phyloP scores from a whole-genome alignment of 2,113 vertebrate genomes.

The Tauraco erythrolophus region DNA sequence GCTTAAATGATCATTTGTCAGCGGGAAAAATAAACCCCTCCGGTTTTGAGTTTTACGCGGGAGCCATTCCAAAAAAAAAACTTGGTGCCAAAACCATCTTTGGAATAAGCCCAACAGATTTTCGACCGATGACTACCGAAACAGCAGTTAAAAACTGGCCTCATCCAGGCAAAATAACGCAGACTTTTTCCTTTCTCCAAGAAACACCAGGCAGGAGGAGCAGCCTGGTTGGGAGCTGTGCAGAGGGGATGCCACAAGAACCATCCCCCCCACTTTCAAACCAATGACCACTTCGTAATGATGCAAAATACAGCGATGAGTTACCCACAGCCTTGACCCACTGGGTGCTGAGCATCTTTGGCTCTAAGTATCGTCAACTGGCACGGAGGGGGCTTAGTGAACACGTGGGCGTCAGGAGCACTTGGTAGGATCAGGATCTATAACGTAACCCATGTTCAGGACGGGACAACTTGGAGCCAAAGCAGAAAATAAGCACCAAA shows the following conservation, averaged over 20 bases:
- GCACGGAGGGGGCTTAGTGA: not conserved
- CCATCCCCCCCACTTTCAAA: not conserved
- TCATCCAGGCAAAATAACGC: not conserved
- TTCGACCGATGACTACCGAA: not conserved
- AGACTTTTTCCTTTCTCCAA: not conserved
- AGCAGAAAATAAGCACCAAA: not conserved
- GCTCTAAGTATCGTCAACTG: no score
- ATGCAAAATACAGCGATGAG: not conserved
- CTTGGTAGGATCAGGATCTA: not conserved
- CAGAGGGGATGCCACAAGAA: not conserved
- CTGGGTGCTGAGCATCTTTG: not conserved
- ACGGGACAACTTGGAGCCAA: not conserved
- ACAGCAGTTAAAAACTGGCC: not conserved
- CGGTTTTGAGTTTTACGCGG: not conserved
- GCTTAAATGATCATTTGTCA: slow-evolving; percentile 42
- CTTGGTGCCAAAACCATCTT: slow-evolving; percentile 8
- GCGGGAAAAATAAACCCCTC: not conserved
- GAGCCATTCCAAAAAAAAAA: not conserved
- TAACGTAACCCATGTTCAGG: not conserved
- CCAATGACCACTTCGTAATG: not conserved
- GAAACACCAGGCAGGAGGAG: not conserved
- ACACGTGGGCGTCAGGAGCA: not conserved
- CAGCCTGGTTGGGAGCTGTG: not conserved
- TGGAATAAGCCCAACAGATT: slow-evolving; percentile 5
- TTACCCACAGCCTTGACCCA: not conserved